phyloP scores from a whole-genome alignment of 2,888 invertebrate genomes.

The Busseola fusca region DNA sequence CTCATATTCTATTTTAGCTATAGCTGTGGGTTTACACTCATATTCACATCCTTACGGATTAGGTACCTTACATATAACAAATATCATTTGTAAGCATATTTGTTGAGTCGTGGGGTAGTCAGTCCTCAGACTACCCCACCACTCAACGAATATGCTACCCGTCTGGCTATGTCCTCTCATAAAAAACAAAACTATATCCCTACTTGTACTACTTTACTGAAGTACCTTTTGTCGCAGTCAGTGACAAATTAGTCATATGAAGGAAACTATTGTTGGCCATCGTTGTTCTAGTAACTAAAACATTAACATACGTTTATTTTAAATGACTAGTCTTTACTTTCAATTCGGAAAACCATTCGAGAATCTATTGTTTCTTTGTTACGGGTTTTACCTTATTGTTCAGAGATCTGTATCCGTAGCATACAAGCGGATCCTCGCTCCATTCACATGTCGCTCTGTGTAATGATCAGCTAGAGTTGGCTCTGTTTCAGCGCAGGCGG shows the following conservation, averaged over 20 bases:
- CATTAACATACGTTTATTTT: slow-evolving; percentile 39
- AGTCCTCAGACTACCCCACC: slow-evolving; percentile 12
- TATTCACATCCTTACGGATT: neutral
- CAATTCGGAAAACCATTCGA: slow-evolving; percentile 58
- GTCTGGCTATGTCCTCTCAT: slow-evolving; percentile 17
- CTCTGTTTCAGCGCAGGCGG: slow-evolving; percentile 81
- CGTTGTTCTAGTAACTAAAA: slow-evolving; percentile 42
- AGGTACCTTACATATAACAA: neutral
- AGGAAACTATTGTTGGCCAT: slow-evolving; percentile 41
- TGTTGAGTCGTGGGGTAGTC: neutral
- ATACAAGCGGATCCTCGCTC: slow-evolving; percentile 69
- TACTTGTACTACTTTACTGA: slow-evolving; percentile 53
- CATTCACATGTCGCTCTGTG: slow-evolving; percentile 82
- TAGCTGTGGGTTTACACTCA: neutral
- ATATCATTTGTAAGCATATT: neutral
- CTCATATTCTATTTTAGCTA: slow-evolving; percentile 17
- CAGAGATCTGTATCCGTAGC: slow-evolving; percentile 72
- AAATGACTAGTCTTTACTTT: slow-evolving; percentile 53
- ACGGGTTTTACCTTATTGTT: slow-evolving; percentile 63
- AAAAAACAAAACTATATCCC: slow-evolving; percentile 21
- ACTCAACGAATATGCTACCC: slow-evolving; percentile 11
- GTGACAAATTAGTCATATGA: slow-evolving; percentile 47
- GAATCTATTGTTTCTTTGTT: slow-evolving; percentile 60
- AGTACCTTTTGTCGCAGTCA: slow-evolving; percentile 37
- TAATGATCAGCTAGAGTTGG: slow-evolving; percentile 80